A percentile compares a stretch with the other conserved stretches of the same genome.
Conservation (phyloP, 2,113 vertebrate species). For the Tychaedon coryphoeus region DNA sequence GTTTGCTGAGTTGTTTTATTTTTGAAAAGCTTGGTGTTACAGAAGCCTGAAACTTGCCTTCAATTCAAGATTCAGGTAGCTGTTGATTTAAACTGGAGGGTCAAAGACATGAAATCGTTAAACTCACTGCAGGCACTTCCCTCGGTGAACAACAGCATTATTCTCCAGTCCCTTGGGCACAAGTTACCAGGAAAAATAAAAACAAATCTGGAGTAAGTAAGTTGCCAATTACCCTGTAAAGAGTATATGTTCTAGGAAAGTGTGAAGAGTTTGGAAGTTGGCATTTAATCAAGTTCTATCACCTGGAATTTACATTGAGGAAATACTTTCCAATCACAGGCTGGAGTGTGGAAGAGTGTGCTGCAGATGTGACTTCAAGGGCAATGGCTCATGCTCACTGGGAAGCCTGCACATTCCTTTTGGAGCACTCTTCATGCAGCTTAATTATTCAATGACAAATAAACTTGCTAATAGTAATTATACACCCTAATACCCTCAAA, state of each 20-base stretch:
- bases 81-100: neutral
- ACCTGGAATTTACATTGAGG: neutral
- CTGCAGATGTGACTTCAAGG: neutral
- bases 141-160: neutral
- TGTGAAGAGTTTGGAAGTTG: neutral
- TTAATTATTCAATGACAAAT: neutral
- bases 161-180: neutral
- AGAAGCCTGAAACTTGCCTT: neutral
- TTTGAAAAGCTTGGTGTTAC: neutral
- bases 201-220: neutral
- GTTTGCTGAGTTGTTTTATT: neutral
- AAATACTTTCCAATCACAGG: neutral
- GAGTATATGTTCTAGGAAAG: neutral
- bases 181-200: neutral
- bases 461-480: neutral
- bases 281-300: neutral
- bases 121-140: neutral
- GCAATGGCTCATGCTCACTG: neutral
- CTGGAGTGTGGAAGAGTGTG: neutral
- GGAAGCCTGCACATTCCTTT: neutral
- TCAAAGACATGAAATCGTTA: neutral
- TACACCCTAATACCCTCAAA: neutral
- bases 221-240: neutral
- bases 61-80: neutral
- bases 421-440: neutral